Evolutionary conservation across 1,140 invertebrate species (phyloP), one percentile per base, ranked within the genome.

Genomic region (Periplaneta americana): DNA sequence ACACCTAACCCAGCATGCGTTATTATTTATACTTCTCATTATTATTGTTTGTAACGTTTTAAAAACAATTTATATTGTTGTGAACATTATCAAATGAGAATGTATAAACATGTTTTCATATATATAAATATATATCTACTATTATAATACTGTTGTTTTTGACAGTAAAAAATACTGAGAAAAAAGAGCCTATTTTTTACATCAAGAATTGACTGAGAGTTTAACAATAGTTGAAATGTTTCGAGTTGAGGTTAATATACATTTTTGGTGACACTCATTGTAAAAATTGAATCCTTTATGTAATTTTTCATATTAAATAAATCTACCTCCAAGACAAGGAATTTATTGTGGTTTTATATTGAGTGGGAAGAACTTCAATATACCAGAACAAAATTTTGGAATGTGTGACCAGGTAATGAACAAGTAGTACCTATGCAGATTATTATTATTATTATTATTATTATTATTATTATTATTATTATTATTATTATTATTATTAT

Each of bases 281-380:
- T 78, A 78, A 78, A 36, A 36, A 78, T 78, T 17, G 28, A 78
- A 75, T 81, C 33, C 74, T 75, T 81, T 31, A 81, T 81, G 80
- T 81, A 81, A 81, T 81, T 81, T 81, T 81, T 81, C 34, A 81
- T 36, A 36, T 74, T 81, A 81, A 81, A 81, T 81, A 81, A 81
- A 81, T 81, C 80, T 81, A 81, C 80, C 80, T 81, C 80, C 80
- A 81, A 81, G 66, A 74, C 75, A 28, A 66, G 48, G 22, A 66
- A 28, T 66, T 66, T 22, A 8, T 57, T n/a, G 22, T 66, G 22
- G 22, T 66, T 66, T 3, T 66, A 66, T 66, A n/a, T 3, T n/a
- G 22, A 66, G n/a, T n/a, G 28, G 28, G 48, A 28, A 28, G 48
- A 66, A 66, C 48, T 11, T n/a, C 28, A n/a, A 6, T 5, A 11